A percentile compares a stretch with the other conserved stretches of the same genome.
Conservation (phyloP, 2,888 invertebrate genomes). For the Crioceris asparagi region DNA sequence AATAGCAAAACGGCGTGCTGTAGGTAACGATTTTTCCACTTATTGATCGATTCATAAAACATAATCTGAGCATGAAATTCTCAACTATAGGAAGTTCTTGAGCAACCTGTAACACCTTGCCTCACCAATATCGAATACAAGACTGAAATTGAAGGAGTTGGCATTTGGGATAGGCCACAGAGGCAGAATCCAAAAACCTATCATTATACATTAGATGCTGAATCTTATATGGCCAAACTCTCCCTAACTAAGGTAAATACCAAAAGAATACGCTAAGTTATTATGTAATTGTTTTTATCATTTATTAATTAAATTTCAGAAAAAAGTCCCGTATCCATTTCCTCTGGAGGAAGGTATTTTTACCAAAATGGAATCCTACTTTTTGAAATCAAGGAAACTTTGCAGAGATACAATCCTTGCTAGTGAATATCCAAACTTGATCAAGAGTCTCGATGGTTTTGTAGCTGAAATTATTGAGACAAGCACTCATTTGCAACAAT, state of each 20-base stretch:
- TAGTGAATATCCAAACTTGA: conserved; percentile 48
- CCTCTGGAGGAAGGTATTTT: conserved; percentile 14
- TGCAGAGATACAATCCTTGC: conserved; percentile 52
- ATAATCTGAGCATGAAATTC: too few species aligned
- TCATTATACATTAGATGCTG: conserved; percentile 39
- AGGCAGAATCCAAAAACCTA: conserved; percentile 39
- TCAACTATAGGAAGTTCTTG: conserved; percentile 41
- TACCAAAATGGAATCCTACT: conserved; percentile 28
- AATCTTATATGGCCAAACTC: conserved; percentile 28
- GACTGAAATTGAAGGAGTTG: conserved; percentile 40
- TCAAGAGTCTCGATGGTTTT: conserved; percentile 54
- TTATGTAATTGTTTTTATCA: too few species aligned
- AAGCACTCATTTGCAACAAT: conserved; percentile 53
- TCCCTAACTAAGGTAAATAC: conserved; percentile 22
- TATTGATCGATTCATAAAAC: too few species aligned
- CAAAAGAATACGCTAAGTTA: too few species aligned
- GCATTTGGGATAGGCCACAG: conserved; percentile 52
- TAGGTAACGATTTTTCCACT: too few species aligned
- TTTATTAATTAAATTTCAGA: too few species aligned
- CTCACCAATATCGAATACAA: conserved; percentile 36
- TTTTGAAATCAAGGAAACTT: conserved; percentile 51
- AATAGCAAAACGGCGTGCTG: too few species aligned
- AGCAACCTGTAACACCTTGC: conserved; percentile 41
- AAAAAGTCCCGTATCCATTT: background rate
- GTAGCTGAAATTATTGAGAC: conserved; percentile 56